A percentile compares a stretch with the other conserved stretches of the same genome.
Conservation (phyloP, 2,888 invertebrate genomes). For the Rhimphoctona megacephalus region DNA sequence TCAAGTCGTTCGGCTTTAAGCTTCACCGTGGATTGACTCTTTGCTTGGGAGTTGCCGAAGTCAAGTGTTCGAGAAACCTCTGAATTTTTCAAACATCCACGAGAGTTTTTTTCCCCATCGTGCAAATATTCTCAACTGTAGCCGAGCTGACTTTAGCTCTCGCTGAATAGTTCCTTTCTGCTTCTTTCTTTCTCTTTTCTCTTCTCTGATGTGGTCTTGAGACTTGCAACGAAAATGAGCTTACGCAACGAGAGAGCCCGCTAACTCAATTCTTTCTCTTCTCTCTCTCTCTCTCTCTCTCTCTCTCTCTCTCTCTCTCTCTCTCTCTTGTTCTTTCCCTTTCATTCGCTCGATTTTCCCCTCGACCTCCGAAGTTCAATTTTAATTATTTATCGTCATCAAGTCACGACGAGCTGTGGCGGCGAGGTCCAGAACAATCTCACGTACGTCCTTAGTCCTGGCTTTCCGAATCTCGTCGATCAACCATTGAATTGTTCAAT, state of each 20-base stretch:
- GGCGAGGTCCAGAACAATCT: conserved; percentile 91
- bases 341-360: conserved; percentile 19
- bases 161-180: conserved; percentile 61
- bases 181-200: conserved; percentile 26
- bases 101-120: conserved; percentile 71
- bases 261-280: conserved; percentile 45
- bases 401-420: conserved; percentile 91
- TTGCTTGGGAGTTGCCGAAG: conserved; percentile 44
- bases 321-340: conserved; percentile 10
- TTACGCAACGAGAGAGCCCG: conserved; percentile 41
- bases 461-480: conserved; percentile 91
- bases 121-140: conserved; percentile 74
- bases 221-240: conserved; percentile 54
- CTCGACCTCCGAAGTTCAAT: conserved; percentile 37
- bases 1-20: conserved; percentile 66
- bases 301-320: conserved; percentile 18
- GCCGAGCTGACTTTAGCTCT: conserved; percentile 50
- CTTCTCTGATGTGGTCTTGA: conserved; percentile 33
- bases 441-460: conserved; percentile 93
- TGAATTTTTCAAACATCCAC: conserved; percentile 76
- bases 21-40: conserved; percentile 42
- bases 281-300: conserved; percentile 33
- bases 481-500: conserved; percentile 90
- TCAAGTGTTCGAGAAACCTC: conserved; percentile 68
- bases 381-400: conserved; percentile 73